Percentiles rank a stretch among this genome's conserved stretches.
These are phyloP conservation scores for Sarcophaga variegata DNA, from an alignment of 2,888 invertebrate species.

Conservation along the genomic window DNA sequence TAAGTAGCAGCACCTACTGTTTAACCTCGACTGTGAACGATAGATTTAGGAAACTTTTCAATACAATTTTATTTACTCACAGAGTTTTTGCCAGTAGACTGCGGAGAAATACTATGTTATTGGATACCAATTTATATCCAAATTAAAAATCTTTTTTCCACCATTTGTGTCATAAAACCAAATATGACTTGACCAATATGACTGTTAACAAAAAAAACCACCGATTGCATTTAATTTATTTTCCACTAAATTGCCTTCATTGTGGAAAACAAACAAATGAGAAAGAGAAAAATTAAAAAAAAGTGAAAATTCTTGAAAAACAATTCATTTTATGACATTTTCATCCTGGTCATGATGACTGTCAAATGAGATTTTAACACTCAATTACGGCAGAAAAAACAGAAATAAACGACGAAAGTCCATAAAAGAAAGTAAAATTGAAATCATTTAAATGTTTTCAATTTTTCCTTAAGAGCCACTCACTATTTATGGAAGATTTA, in stretches of 20 bases:
- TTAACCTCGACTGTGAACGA: too few species aligned
- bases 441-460: constrained; percentile 15
- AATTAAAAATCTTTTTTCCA: too few species aligned
- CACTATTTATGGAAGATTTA: constrained; percentile 12
- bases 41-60: too few species aligned
- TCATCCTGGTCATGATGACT: constrained; percentile 31
- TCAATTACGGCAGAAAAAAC: constrained; percentile 26
- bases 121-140: too few species aligned
- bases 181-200: not conserved
- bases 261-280: not conserved
- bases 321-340: constrained; percentile 28
- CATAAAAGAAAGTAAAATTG: not conserved
- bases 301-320: not conserved
- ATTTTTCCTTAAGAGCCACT: constrained; percentile 21
- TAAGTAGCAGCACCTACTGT: too few species aligned
- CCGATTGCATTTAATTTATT: constrained; percentile 28
- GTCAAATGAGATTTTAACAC: constrained; percentile 54
- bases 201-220: not conserved
- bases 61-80: too few species aligned
- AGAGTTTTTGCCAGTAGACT: too few species aligned
- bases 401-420: not conserved
- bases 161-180: not conserved
- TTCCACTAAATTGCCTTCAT: constrained; percentile 29
- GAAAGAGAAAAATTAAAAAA: constrained; percentile 19
- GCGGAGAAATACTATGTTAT: too few species aligned